These are phyloP conservation scores for Procambarus virginalis DNA, from an alignment of 1,140 invertebrate species.

Conservation along the genomic window DNA sequence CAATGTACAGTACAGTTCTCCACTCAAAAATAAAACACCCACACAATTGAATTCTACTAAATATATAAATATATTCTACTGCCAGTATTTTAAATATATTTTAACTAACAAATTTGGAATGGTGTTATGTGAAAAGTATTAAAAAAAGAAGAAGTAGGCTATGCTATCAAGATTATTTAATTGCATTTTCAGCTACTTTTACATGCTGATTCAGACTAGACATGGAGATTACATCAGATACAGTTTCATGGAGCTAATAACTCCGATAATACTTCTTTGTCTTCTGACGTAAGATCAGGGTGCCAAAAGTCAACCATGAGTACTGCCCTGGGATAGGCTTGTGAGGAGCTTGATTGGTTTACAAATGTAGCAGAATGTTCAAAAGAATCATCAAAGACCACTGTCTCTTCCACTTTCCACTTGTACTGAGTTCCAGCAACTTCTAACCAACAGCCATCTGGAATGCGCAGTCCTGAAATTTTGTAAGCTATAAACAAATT, in stretches of 20 bases:
- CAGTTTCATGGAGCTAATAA: slow-evolving; percentile 33
- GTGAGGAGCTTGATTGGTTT: neutral
- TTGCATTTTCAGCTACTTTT: too few relatives aligned
- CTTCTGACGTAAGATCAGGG: slow-evolving; percentile 31
- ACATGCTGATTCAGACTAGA: neutral
- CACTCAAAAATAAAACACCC: too few relatives aligned
- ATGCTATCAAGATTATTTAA: too few relatives aligned
- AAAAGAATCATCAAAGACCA: slow-evolving; percentile 64
- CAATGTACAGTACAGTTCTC: too few relatives aligned
- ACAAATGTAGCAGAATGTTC: slow-evolving; percentile 45
- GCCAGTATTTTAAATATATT: too few relatives aligned
- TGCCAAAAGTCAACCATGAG: slow-evolving; percentile 61
- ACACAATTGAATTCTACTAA: too few relatives aligned
- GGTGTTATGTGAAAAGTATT: too few relatives aligned
- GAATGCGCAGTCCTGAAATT: slow-evolving; percentile 41
- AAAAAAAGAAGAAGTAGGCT: too few relatives aligned
- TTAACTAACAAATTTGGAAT: too few relatives aligned
- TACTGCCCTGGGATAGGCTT: slow-evolving; percentile 35
- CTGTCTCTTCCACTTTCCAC: slow-evolving; percentile 19
- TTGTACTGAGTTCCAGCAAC: slow-evolving; percentile 44
- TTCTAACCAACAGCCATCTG: slow-evolving; percentile 53
- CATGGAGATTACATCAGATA: too few relatives aligned
- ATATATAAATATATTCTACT: too few relatives aligned
- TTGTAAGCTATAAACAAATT: neutral
- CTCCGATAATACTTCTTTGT: slow-evolving; percentile 36